Conservation (phyloP, 2,797 vertebrate species). For the Micrastur ruficollis region DNA sequence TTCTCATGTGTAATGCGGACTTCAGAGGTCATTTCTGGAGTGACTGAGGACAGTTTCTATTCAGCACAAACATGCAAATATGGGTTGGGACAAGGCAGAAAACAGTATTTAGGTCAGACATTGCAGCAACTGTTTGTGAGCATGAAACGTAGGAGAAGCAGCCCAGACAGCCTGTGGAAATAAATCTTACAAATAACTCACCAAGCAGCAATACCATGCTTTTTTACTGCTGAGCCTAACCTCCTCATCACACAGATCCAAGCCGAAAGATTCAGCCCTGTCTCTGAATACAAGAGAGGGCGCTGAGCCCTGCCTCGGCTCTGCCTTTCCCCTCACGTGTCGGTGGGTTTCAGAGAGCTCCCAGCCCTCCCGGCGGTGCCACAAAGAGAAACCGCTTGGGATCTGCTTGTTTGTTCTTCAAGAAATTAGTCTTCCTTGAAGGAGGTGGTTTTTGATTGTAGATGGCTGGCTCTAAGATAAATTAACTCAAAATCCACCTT, state of each 20-base stretch:
- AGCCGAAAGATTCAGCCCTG: neutral
- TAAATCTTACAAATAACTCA: neutral
- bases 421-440: neutral
- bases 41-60: neutral
- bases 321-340: neutral
- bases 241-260: neutral
- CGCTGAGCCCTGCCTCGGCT: neutral
- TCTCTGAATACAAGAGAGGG: neutral
- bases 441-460: neutral
- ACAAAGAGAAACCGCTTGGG: neutral
- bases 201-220: neutral
- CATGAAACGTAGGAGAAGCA: neutral
- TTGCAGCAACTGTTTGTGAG: neutral
- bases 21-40: neutral
- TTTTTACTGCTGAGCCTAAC: neutral
- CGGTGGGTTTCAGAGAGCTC: neutral
- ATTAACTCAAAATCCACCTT: neutral
- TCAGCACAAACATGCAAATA: neutral
- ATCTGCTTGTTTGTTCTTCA: neutral
- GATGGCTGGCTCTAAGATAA: neutral
- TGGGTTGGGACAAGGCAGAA: neutral
- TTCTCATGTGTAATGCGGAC: neutral
- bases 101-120: neutral
- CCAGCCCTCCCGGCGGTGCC: neutral
- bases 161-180: neutral